Base-by-base conservation (phyloP, 2,888 invertebrate species). In the Diplazon laetatorius region DNA sequence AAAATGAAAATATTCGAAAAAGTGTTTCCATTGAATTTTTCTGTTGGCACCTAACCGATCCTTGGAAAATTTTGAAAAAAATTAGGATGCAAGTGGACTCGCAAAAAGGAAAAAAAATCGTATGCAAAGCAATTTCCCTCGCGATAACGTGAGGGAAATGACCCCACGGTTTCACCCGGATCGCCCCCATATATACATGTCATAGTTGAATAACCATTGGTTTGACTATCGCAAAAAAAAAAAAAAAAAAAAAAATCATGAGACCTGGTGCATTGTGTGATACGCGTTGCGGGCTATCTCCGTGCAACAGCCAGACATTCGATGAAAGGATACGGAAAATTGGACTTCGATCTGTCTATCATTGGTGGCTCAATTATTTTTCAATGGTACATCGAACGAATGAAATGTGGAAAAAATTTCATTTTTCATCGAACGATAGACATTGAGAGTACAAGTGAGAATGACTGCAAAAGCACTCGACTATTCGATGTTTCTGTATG, bases 381-480 rank as follows among this genome's bases (percentile, higher is more conserved):
- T 59, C n/a, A 9, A 59, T 59, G 12, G 20, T 59, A 39, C 14
- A n/a, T 30, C 8, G 14, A n/a, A n/a, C 55, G 14, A 55, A 35
- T 35, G 14, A 39, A 57, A 37, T 42, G 37, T 10, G 48, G 37
- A 76, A 79, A 79, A 80, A 83, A 84, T 55, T 55, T 55, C 30
- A 16, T n/a, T n/a, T n/a, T n/a, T n/a, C n/a, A 55, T 35, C 6
- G n/a, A 55, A 16, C 35, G 30, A n/a, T n/a, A 30, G 16, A 8
- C 30, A 55, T n/a, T 25, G 5, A 35, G 30, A 8, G 14, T 14
- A 16, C 30, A 2, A 14, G n/a, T n/a, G 30, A 22, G 50, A 25
- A n/a, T 14, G n/a, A n/a, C 6, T 25, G n/a, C 14, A 30, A n/a
- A n/a, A 1, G 14, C 14, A 25, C 30, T 35, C 35, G 30, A 30